Base-by-base conservation (phyloP, 2,113 vertebrate genomes). In the Nymphicus hollandicus region DNA sequence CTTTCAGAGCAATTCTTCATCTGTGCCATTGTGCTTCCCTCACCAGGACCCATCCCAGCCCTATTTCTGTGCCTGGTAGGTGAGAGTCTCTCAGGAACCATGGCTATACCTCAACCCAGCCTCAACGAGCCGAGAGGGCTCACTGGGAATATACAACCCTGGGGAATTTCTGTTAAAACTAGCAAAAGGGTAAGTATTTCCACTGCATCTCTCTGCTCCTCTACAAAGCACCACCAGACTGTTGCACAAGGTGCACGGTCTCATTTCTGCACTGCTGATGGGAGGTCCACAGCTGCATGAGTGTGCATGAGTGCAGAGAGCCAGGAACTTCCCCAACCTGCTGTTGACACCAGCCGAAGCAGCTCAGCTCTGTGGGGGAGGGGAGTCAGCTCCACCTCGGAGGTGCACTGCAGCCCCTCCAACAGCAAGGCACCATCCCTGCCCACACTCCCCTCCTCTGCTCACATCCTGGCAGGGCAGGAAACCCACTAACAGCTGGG, bases 1-100 rank as follows among this genome's bases (percentile, higher is more conserved):
- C 87, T 70, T 86, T 70, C 72, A 35, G 79, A 50, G 94, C 93
- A 69, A 53, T 66, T 81, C 71, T 80, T 89, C 63, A 44, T 68
- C 55, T 35, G 35, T 1, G 3, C 71, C 5, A 1, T 8, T 14
- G 17, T 27, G 28, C 65, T 43, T 65, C 41, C 53, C 66, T 68
- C 27, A 6, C 35, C 56, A 84, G 35, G 35, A 31, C 43, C 44
- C 2, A 4, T 10, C 64, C 49, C 61, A 81, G 74, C 44, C 49
- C 39, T 41, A 17, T 60, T 79, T 31, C 61, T 64, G 33, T 31
- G 70, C 78, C 49, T 52, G 61, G 43, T 18, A 52, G 79, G 53
- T 41, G 66, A 72, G 17, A 60, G n/a, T 18, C 44, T 35, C 46
- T 53, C 31, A 50, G 64, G 47, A 89, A 33, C 52, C 6, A 1